These are phyloP conservation scores for Bubo bubo DNA, from an alignment of 2,113 vertebrate species.

Conservation along the genomic window DNA sequence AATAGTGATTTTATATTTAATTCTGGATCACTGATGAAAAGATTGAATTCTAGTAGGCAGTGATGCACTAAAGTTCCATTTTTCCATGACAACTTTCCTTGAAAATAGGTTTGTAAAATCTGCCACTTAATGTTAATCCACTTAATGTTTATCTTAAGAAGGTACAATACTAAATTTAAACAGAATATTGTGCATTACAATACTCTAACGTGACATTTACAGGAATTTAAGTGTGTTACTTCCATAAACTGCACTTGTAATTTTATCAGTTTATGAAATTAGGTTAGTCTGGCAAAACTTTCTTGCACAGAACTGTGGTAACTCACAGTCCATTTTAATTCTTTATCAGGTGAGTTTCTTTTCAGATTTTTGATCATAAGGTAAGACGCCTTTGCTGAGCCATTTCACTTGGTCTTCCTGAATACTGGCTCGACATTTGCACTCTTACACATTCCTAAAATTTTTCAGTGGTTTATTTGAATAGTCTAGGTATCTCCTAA, in stretches of 20 bases:
- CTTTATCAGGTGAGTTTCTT: not conserved
- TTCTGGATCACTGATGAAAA: conserved; percentile 26
- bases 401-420: not conserved
- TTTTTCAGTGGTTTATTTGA: not conserved
- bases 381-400: not conserved
- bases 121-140: not conserved
- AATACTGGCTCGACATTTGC: not conserved
- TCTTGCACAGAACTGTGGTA: not conserved
- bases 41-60: not conserved
- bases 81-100: not conserved
- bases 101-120: conserved; percentile 1
- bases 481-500: not conserved
- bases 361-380: not conserved
- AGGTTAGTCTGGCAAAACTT: not conserved
- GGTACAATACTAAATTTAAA: not conserved
- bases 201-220: not conserved
- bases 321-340: not conserved
- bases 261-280: not conserved
- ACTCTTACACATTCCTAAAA: not conserved
- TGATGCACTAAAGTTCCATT: not conserved
- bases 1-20: conserved; percentile 25
- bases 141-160: not conserved
- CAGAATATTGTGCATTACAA: not conserved
- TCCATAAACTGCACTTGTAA: not conserved
- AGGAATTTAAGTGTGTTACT: not conserved